These are phyloP conservation scores for Melipona quadrifasciata DNA, from an alignment of 1,140 invertebrate species.

Conservation along the genomic window DNA sequence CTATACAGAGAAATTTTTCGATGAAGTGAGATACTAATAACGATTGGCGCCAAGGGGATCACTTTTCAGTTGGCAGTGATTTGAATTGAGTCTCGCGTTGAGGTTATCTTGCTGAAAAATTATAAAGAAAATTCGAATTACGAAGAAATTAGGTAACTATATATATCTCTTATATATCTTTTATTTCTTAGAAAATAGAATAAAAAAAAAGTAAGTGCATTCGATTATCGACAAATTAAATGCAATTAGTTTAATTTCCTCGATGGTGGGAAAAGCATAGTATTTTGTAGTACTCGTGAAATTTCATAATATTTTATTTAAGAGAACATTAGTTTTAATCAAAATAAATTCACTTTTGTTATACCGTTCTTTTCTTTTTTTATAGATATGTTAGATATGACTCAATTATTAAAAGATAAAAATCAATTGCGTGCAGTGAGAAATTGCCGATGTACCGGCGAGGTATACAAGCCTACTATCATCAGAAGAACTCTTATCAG, in stretches of 20 bases:
- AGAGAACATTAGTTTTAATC: not conserved
- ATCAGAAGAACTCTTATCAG: conserved; percentile 43
- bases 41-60: too few relatives aligned
- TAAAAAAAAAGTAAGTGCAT: not conserved
- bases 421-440: not conserved
- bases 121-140: not conserved
- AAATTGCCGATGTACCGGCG: not conserved
- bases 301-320: not conserved
- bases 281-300: not conserved
- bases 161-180: not conserved
- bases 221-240: not conserved
- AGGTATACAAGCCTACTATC: conserved; percentile 30
- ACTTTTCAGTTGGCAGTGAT: not conserved
- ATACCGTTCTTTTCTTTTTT: not conserved
- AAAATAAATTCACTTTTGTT: not conserved
- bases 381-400: not conserved
- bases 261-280: not conserved
- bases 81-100: not conserved
- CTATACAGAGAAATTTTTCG: not conserved
- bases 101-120: not conserved
- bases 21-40: not conserved
- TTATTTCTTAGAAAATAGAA: not conserved
- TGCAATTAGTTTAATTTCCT: too few relatives aligned
- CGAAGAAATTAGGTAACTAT: not conserved
- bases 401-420: not conserved